Percentiles rank a stretch among this genome's conserved stretches.
Conservation (phyloP, 2,797 vertebrate genomes). For the Tenualosa thibaudeaui region DNA sequence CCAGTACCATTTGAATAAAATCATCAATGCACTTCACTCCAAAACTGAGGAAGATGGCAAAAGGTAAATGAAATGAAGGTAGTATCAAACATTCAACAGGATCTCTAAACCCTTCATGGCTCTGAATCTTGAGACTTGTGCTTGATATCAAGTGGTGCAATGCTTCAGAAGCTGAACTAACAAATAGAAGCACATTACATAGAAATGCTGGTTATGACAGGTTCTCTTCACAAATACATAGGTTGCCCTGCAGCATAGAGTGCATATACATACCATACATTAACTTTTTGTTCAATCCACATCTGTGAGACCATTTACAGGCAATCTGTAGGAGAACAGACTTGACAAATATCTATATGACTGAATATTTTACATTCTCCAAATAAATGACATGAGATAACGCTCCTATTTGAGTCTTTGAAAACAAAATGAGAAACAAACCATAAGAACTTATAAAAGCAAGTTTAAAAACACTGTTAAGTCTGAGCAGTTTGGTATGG, state of each 20-base stretch:
- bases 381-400: not conserved
- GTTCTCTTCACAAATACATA: not conserved
- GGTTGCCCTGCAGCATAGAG: not conserved
- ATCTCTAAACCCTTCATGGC: slow-evolving; percentile 2
- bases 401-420: not conserved
- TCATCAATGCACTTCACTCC: slow-evolving; percentile 18
- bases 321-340: slow-evolving; percentile 1
- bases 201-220: not conserved
- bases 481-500: not conserved
- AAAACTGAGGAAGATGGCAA: not conserved
- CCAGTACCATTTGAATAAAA: slow-evolving; percentile 22
- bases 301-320: not conserved
- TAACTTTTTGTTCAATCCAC: not conserved
- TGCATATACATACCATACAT: not conserved
- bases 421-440: not conserved
- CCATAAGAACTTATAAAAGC: not conserved
- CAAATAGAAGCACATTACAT: not conserved
- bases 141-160: slow-evolving; percentile 1
- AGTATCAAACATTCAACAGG: slow-evolving; percentile 31
- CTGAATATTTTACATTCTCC: not conserved
- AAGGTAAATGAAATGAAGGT: not conserved
- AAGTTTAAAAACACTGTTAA: not conserved
- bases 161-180: not conserved
- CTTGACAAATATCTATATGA: not conserved
- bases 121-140: not conserved